phyloP scores from a whole-genome alignment of 2,797 vertebrate species.

The Pseudocheirus occidentalis region DNA sequence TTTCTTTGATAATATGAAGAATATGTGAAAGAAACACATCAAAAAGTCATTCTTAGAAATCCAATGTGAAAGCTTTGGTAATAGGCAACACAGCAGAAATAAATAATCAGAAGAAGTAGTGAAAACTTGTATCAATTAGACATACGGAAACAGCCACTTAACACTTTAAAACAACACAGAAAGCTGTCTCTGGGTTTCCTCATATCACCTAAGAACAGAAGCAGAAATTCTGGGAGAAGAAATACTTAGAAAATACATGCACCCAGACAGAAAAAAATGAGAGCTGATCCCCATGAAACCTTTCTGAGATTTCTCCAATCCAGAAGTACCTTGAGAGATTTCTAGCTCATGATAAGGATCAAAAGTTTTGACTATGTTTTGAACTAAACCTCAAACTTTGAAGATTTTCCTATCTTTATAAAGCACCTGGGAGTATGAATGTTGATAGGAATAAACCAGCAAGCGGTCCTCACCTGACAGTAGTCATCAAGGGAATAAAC shows the following conservation, averaged over 20 bases:
- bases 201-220: not conserved
- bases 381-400: slow-evolving; percentile 1
- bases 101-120: not conserved
- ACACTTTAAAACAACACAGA: not conserved
- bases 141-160: not conserved
- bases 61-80: not conserved
- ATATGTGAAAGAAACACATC: not conserved
- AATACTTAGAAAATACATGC: slow-evolving; percentile 23
- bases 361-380: slow-evolving; percentile 15
- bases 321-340: slow-evolving; percentile 3
- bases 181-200: slow-evolving; percentile 3
- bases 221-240: slow-evolving; percentile 9
- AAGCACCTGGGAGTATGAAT: slow-evolving; percentile 43
- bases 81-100: not conserved
- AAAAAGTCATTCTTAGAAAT: not conserved
- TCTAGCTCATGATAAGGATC: slow-evolving; percentile 35
- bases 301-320: not conserved
- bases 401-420: slow-evolving; percentile 25
- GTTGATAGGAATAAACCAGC: slow-evolving; percentile 41
- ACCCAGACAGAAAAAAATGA: not conserved
- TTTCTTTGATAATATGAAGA: not conserved
- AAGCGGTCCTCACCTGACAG: not conserved
- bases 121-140: not conserved
- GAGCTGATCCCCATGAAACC: slow-evolving; percentile 5
- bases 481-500: not conserved